A percentile compares a stretch with the other conserved stretches of the same genome.
phyloP scores from a whole-genome alignment of 1,140 invertebrate genomes.

The Macrotrachela quadricornifera region DNA sequence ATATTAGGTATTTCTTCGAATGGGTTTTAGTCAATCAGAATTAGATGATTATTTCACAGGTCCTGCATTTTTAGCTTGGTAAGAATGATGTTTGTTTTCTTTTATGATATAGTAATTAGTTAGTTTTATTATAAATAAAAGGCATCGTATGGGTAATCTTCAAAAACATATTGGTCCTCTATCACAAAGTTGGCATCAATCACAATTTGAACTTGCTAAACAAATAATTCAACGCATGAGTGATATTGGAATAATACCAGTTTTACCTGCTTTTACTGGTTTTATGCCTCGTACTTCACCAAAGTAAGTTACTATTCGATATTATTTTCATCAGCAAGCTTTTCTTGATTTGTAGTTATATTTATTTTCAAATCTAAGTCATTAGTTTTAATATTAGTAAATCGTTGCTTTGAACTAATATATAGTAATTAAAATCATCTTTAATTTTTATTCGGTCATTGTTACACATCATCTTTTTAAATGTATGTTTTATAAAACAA shows the following conservation, averaged over 20 bases:
- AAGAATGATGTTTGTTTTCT: constrained; percentile 12
- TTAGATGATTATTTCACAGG: constrained; percentile 62
- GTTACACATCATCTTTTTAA: too few relatives aligned
- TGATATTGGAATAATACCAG: constrained; percentile 56
- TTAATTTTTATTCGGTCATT: too few relatives aligned
- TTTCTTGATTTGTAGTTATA: too few relatives aligned
- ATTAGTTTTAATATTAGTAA: too few relatives aligned
- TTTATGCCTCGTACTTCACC: constrained; percentile 42
- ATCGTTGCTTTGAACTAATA: too few relatives aligned
- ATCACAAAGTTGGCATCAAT: constrained; percentile 42
- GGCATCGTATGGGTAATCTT: constrained; percentile 79
- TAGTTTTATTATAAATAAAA: constrained; percentile 17
- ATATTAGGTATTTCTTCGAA: too few relatives aligned
- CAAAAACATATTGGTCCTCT: constrained; percentile 65
- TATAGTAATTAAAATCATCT: too few relatives aligned
- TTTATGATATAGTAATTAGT: constrained; percentile 10
- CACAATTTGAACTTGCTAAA: constrained; percentile 47
- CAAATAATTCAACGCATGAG: constrained; percentile 51
- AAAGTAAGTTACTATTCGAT: too few relatives aligned
- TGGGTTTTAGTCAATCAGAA: constrained; percentile 51
- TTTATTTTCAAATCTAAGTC: too few relatives aligned
- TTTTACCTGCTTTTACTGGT: constrained; percentile 68
- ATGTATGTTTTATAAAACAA: too few relatives aligned
- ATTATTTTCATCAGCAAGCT: too few relatives aligned
- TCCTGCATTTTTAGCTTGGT: constrained; percentile 85